phyloP scores from a whole-genome alignment of 2,797 vertebrate species.

The Orientallactaga sibirica region DNA sequence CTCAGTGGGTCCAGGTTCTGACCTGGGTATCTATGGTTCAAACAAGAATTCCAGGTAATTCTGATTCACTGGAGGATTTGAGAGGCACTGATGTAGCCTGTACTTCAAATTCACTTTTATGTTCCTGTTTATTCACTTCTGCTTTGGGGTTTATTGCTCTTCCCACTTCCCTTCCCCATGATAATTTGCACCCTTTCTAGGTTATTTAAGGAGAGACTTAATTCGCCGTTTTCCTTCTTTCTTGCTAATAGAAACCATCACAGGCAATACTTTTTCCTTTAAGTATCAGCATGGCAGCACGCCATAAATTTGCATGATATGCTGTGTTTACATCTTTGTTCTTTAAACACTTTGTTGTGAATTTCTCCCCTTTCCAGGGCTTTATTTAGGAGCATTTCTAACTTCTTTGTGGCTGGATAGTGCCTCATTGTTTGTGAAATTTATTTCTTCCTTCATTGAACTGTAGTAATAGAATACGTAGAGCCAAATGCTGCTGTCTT shows the following conservation, averaged over 20 bases:
- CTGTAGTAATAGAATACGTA: background rate
- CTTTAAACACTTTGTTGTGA: slow-evolving; percentile 74
- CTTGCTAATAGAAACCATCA: slow-evolving; percentile 62
- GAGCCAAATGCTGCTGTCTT: slow-evolving; percentile 30
- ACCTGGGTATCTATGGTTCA: no score
- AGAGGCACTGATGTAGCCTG: background rate
- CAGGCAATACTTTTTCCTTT: slow-evolving; percentile 52
- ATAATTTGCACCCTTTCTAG: slow-evolving; percentile 68
- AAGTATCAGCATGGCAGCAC: slow-evolving; percentile 65
- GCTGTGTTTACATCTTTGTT: slow-evolving; percentile 74
- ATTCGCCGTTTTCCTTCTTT: slow-evolving; percentile 66
- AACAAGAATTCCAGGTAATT: background rate
- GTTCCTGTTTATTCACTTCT: slow-evolving; percentile 67
- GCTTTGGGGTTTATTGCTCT: slow-evolving; percentile 66
- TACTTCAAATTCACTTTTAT: slow-evolving; percentile 56
- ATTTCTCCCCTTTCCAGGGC: background rate
- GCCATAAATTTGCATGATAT: slow-evolving; percentile 75
- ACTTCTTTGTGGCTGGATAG: slow-evolving; percentile 17
- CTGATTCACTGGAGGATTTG: background rate
- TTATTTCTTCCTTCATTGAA: slow-evolving; percentile 68
- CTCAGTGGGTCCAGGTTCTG: background rate
- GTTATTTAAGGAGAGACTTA: slow-evolving; percentile 72
- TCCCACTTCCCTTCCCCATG: slow-evolving; percentile 38
- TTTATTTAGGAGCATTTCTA: slow-evolving; percentile 63
- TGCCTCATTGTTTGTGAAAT: slow-evolving; percentile 41